Evolutionary conservation across 2,888 invertebrate species (phyloP), one percentile per base, ranked within the genome.

Genomic region (Cephus runcator): DNA sequence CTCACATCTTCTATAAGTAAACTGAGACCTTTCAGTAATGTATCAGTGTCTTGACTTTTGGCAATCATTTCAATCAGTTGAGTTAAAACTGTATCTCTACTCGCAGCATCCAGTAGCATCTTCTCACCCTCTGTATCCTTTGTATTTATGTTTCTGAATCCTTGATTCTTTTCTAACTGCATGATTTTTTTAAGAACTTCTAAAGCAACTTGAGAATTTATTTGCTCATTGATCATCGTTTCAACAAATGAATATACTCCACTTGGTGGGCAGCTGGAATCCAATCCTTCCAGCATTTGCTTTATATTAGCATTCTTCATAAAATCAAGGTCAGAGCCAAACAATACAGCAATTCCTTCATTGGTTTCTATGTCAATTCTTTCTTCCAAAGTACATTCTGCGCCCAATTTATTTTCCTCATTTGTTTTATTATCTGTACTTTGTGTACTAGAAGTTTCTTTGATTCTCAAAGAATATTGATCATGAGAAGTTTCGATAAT

Each of bases 11-110:
- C 88, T 40, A 87, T 87, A 33, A 93, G 83, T 3, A 91, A 81
- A 40, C 88, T 86, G 30, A 93, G 85, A 4, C 91, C 91, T 79
- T 92, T 91, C 11, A 93, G 76, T 68, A 93, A 84, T 68, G 89
- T 83, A 36, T 90, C 87, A 15, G 87, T 85, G 78, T 93, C 91
- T n/a, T 87, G 85, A 78, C 91, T 90, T n/a, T 86, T 87, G 11
- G 90, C 84, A 34, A 94, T 92, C 56, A 92, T 92, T 79, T 93
- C 92, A 35, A 93, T 90, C 35, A 94, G 85, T 80, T 93, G 92
- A 56, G 91, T 90, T 80, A 93, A 89, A 30, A 93, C 90, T 1
- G 85, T 79, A 34, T 88, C 87, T 23, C 89, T 85, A 73, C 87
- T 81, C 69, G 79, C 69, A 1, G 77, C 69, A 56, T 81, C 79